These are phyloP conservation scores for Cyrtorhinus lividipennis DNA, from an alignment of 1,140 invertebrate species.

Conservation along the genomic window DNA sequence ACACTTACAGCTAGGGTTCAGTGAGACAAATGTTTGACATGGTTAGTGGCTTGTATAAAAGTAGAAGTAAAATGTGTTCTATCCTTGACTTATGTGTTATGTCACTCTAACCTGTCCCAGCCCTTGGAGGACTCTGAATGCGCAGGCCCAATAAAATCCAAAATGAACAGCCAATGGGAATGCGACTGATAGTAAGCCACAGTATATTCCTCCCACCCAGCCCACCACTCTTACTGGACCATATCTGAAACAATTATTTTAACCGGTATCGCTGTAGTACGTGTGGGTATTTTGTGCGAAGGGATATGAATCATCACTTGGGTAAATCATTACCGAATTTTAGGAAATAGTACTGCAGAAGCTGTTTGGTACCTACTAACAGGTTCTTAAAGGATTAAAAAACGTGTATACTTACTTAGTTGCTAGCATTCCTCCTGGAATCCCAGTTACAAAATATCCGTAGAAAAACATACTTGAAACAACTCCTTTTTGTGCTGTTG, in stretches of 20 bases:
- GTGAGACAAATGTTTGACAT: not conserved
- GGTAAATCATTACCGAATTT: no score
- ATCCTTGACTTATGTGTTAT: no score
- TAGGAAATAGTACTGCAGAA: no score
- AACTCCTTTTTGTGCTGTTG: constrained; percentile 57
- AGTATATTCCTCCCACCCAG: not conserved
- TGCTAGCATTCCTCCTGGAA: constrained; percentile 69
- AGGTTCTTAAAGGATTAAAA: no score
- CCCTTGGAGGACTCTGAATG: constrained; percentile 64
- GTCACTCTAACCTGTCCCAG: constrained; percentile 66
- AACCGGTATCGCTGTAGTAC: no score
- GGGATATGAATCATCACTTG: no score
- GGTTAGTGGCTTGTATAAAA: no score
- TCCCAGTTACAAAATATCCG: constrained; percentile 73
- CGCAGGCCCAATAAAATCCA: constrained; percentile 54
- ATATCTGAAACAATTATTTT: constrained; percentile 28
- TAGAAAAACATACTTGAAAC: constrained; percentile 75
- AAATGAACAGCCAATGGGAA: constrained; percentile 58
- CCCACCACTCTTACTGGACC: not conserved
- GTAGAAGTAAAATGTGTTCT: no score
- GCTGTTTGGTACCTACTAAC: no score
- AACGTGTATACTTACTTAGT: constrained; percentile 44
- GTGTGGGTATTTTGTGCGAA: no score
- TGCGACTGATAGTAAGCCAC: constrained; percentile 54
- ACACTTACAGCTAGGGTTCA: not conserved